Conservation (phyloP, 2,888 invertebrate species). For the Gnatocerus cornutus region DNA sequence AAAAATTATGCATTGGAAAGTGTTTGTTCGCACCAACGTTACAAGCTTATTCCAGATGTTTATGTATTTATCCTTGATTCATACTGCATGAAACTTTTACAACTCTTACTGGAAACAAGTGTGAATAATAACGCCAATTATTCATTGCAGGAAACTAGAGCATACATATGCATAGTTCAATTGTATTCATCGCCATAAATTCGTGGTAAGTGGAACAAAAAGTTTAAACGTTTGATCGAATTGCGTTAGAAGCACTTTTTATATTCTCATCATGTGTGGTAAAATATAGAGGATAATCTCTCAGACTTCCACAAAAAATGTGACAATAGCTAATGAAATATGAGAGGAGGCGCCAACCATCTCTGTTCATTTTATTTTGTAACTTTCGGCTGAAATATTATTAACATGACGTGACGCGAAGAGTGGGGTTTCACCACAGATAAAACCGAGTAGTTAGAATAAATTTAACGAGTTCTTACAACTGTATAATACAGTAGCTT, state of each 20-base stretch:
- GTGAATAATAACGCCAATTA: slow-evolving; percentile 4
- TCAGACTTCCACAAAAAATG: too few relatives aligned
- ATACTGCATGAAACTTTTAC: neutral
- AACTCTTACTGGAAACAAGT: slow-evolving; percentile 5
- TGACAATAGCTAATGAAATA: too few relatives aligned
- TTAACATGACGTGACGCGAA: slow-evolving; percentile 2
- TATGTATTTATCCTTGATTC: slow-evolving; percentile 16
- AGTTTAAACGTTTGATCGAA: too few relatives aligned
- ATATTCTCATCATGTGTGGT: too few relatives aligned
- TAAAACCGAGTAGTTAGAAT: slow-evolving; percentile 23
- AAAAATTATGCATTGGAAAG: neutral
- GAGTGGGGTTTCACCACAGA: slow-evolving; percentile 12
- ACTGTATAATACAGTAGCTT: slow-evolving; percentile 31
- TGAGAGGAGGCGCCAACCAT: too few relatives aligned
- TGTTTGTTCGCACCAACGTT: neutral
- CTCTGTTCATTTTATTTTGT: too few relatives aligned
- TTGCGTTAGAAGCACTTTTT: too few relatives aligned
- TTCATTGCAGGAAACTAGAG: slow-evolving; percentile 1
- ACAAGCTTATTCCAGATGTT: slow-evolving; percentile 8
- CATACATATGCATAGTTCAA: neutral
- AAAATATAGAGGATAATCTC: too few relatives aligned
- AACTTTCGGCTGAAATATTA: neutral
- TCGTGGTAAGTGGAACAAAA: neutral
- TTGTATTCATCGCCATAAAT: neutral
- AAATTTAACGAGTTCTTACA: slow-evolving; percentile 30